These are phyloP conservation scores for Narcine bancroftii DNA, from an alignment of 2,113 vertebrate genomes.

Conservation along the genomic window DNA sequence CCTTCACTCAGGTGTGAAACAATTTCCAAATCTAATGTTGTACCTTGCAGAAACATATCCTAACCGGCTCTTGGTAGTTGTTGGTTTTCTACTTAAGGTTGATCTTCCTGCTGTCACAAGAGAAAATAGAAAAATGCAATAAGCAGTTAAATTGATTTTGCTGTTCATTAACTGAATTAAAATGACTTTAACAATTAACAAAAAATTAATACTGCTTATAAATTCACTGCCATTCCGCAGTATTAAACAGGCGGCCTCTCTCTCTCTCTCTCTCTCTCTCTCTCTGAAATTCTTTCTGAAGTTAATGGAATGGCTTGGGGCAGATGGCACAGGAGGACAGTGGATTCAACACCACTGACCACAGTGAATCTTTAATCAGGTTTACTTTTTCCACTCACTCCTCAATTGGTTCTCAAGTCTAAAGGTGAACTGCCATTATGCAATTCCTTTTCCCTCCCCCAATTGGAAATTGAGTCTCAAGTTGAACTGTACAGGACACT, in stretches of 20 bases:
- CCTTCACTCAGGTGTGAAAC: too few relatives aligned
- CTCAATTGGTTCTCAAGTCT: background rate
- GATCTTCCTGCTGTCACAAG: constrained; percentile 50
- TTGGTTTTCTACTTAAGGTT: background rate
- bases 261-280: background rate
- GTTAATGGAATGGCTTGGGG: too few relatives aligned
- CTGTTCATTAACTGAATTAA: background rate
- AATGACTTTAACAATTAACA: too few relatives aligned
- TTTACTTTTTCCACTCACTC: background rate
- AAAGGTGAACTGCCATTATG: background rate
- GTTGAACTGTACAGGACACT: background rate
- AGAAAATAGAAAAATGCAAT: constrained; percentile 17
- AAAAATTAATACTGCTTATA: background rate
- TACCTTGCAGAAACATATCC: constrained; percentile 56
- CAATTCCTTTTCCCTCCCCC: too few relatives aligned
- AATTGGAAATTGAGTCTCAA: background rate
- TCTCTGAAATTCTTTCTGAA: background rate
- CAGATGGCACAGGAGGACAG: too few relatives aligned
- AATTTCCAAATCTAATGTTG: constrained; percentile 39
- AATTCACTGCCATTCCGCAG: too few relatives aligned
- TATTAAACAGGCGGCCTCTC: too few relatives aligned
- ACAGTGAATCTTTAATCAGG: background rate
- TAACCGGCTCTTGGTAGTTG: constrained; percentile 47
- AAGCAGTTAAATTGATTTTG: background rate
- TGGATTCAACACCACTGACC: too few relatives aligned